phyloP scores from a whole-genome alignment of 2,797 vertebrate species.

The Molossus alvarezi region DNA sequence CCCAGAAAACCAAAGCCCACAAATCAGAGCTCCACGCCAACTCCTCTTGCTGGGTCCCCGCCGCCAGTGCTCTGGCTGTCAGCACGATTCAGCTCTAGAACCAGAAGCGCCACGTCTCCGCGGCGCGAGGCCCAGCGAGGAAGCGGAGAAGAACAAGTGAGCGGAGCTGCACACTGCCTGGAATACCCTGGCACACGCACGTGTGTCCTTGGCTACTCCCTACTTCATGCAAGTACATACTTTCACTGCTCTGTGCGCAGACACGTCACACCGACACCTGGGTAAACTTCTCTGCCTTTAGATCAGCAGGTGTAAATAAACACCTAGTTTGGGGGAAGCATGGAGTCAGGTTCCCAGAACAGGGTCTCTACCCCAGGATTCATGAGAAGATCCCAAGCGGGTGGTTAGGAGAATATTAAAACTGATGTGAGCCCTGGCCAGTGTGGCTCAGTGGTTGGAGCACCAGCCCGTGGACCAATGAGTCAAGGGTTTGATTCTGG shows the following conservation, averaged over 20 bases:
- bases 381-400: background rate
- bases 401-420: background rate
- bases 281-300: too few species aligned
- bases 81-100: background rate
- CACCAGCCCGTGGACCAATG: too few species aligned
- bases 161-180: background rate
- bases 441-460: too few species aligned
- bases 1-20: conserved; percentile 3
- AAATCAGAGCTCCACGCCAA: background rate
- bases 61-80: background rate
- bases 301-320: background rate
- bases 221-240: background rate
- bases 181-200: background rate
- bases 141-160: background rate
- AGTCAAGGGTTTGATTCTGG: too few species aligned
- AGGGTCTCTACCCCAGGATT: background rate
- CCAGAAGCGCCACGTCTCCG: background rate
- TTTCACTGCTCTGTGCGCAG: background rate
- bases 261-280: background rate
- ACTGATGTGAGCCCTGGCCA: background rate
- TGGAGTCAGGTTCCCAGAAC: background rate
- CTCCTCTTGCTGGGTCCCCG: background rate
- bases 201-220: background rate
- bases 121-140: background rate
- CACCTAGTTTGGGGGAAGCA: background rate